Percentiles rank a stretch among this genome's conserved stretches.
These are phyloP conservation scores for Cephus nigrinus DNA, from an alignment of 2,888 invertebrate genomes.

Conservation along the genomic window DNA sequence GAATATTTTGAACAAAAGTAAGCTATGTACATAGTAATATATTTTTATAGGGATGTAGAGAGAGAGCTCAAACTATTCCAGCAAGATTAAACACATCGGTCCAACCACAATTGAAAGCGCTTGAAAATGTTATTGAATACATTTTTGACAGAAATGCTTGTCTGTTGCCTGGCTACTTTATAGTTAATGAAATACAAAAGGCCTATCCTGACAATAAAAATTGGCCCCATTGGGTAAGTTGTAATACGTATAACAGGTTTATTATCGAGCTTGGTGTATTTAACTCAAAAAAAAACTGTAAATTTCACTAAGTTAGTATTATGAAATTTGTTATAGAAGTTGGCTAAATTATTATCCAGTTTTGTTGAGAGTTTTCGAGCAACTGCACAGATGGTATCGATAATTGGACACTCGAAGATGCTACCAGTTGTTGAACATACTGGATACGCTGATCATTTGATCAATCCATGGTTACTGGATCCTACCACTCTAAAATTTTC, in stretches of 20 bases:
- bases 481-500: constrained; percentile 80
- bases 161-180: constrained; percentile 92
- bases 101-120: constrained; percentile 83
- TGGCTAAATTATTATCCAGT: constrained; percentile 85
- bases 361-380: constrained; percentile 94
- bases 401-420: constrained; percentile 90
- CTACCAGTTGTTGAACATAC: constrained; percentile 94
- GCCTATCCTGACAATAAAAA: constrained; percentile 82
- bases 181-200: constrained; percentile 95
- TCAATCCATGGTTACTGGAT: constrained; percentile 94
- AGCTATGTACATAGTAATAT: constrained; percentile 1
- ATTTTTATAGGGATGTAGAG: constrained; percentile 78
- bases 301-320: background rate
- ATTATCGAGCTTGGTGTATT: background rate
- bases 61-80: constrained; percentile 87
- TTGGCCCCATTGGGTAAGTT: constrained; percentile 91
- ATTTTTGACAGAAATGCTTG: constrained; percentile 94
- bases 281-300: background rate
- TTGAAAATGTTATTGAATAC: constrained; percentile 85
- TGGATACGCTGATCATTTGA: constrained; percentile 88
- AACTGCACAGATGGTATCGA: constrained; percentile 96
- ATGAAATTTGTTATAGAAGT: constrained; percentile 71
- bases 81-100: constrained; percentile 82
- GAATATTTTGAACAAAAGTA: background rate
- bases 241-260: background rate